Evolutionary conservation across 2,113 vertebrate species (phyloP).

Genomic region (Muscicapa adusta): DNA sequence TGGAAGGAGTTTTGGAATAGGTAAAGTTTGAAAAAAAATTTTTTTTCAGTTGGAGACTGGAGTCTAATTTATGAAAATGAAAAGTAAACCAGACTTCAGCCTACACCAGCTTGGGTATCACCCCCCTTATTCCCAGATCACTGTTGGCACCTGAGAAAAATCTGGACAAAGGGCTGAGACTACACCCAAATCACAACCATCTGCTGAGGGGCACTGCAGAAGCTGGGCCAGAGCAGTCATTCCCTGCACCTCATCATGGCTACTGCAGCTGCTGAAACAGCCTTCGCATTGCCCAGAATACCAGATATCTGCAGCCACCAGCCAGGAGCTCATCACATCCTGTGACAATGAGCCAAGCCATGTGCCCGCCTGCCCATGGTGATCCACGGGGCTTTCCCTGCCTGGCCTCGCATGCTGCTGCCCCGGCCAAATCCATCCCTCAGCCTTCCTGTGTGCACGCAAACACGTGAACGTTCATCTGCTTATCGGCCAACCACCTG

Average conservation of each 20-base stretch:
- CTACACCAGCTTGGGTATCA: background rate
- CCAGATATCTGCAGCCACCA: background rate
- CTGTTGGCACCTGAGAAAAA: background rate
- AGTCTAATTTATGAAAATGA: background rate
- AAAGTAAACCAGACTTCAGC: background rate
- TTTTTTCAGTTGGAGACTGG: background rate
- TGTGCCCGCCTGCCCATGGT: accelerated
- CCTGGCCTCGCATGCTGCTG: accelerated
- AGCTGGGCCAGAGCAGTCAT: background rate
- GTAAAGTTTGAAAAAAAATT: background rate
- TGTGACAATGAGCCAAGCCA: background rate
- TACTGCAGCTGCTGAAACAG: background rate
- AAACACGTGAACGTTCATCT: accelerated
- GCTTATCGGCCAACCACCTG: accelerated
- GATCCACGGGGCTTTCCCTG: background rate
- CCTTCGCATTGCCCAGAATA: background rate
- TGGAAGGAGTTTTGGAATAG: background rate
- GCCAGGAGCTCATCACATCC: background rate
- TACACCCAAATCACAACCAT: background rate
- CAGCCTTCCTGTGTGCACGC: background rate
- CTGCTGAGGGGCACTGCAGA: accelerated
- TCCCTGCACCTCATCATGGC: accelerated
- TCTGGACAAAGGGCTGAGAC: background rate
- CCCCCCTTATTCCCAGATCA: background rate
- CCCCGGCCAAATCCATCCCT: background rate